Evolutionary conservation across 2,797 vertebrate species (phyloP).

Genomic region (Ispidina lecontei): DNA sequence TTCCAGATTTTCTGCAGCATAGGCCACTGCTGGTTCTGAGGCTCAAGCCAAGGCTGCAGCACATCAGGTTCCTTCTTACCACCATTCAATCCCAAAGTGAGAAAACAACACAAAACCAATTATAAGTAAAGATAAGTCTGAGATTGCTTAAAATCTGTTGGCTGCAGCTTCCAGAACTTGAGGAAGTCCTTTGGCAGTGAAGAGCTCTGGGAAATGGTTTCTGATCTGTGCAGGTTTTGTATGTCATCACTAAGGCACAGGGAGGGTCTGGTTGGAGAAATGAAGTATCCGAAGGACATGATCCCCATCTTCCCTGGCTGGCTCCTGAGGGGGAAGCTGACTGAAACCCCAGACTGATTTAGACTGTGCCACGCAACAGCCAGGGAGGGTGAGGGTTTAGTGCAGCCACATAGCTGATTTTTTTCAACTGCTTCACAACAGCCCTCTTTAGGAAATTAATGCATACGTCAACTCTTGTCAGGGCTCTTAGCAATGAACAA

Average conservation of each 20-base stretch:
- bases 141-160: neutral
- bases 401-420: constrained; percentile 28
- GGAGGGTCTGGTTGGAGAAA: constrained; percentile 12
- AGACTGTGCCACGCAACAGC: neutral
- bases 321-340: neutral
- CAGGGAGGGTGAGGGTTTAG: constrained; percentile 40
- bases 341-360: neutral
- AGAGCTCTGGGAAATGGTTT: neutral
- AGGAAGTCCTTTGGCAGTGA: neutral
- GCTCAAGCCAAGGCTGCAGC: neutral
- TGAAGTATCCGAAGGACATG: neutral
- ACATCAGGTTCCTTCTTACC: neutral
- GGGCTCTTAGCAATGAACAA: constrained; percentile 62
- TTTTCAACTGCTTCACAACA: constrained; percentile 58
- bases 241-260: constrained; percentile 8
- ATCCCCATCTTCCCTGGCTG: neutral
- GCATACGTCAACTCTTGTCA: constrained; percentile 62
- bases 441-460: constrained; percentile 67
- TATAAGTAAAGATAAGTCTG: neutral
- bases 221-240: neutral
- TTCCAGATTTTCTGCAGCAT: neutral
- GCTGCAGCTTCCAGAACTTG: neutral
- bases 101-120: neutral
- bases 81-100: neutral
- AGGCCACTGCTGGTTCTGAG: neutral